phyloP scores from a whole-genome alignment of 2,888 invertebrate genomes.

The Trissonchulus sp. region DNA sequence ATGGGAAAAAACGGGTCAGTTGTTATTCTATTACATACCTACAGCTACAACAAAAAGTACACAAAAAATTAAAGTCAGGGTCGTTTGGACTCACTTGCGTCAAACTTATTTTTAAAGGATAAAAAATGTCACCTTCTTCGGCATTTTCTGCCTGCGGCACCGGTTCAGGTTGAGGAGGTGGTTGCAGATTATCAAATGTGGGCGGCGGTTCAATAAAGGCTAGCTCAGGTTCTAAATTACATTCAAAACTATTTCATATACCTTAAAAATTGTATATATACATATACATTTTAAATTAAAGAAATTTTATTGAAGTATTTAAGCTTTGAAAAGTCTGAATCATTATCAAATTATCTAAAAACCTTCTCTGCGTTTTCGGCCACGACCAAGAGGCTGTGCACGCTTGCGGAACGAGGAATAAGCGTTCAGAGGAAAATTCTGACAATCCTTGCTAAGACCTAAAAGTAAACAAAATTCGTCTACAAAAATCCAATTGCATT shows the following conservation, averaged over 20 bases:
- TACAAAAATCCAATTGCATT: too few relatives aligned
- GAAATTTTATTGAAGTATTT: too few relatives aligned
- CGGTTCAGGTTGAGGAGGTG: conserved; percentile 30
- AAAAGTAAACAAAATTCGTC: background rate
- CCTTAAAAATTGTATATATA: background rate
- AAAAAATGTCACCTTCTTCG: too few relatives aligned
- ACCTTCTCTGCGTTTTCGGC: background rate
- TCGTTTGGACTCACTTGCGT: too few relatives aligned
- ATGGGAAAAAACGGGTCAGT: too few relatives aligned
- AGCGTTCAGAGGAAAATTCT: background rate
- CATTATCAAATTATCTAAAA: too few relatives aligned
- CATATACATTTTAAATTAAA: background rate
- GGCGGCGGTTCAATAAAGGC: background rate
- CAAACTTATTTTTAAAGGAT: too few relatives aligned
- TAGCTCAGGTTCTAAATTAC: too few relatives aligned
- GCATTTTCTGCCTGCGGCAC: conserved; percentile 12
- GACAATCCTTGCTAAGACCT: background rate
- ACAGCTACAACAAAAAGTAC: background rate
- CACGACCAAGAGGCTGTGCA: background rate
- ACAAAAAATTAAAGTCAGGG: background rate
- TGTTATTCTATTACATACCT: too few relatives aligned
- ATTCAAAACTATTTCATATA: background rate
- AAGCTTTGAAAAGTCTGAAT: too few relatives aligned
- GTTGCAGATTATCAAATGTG: background rate
- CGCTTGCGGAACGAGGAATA: too few relatives aligned